A percentile compares a stretch with the other conserved stretches of the same genome.
phyloP scores from a whole-genome alignment of 1,140 invertebrate species.

The Aphaenogaster rudis region DNA sequence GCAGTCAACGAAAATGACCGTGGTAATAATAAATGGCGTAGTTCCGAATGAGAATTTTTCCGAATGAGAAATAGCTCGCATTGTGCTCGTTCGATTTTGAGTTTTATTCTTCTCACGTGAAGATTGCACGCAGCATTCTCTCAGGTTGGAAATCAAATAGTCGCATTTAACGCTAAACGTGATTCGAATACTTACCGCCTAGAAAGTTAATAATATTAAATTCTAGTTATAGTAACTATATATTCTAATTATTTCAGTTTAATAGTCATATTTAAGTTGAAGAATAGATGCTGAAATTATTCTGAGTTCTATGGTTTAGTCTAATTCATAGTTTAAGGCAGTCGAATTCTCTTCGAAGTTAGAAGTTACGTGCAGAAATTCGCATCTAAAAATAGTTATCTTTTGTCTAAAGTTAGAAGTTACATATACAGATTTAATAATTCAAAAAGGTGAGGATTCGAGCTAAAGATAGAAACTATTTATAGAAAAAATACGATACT shows the following conservation, averaged over 20 bases:
- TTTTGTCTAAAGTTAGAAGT: constrained; percentile 30
- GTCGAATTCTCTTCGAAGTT: background rate
- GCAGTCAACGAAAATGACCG: constrained; percentile 68
- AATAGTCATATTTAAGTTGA: background rate
- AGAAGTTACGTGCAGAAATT: background rate
- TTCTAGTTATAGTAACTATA: too few relatives aligned
- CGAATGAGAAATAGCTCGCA: background rate
- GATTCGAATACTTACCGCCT: background rate
- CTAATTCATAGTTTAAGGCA: background rate
- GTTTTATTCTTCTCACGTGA: background rate
- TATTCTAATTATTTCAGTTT: background rate
- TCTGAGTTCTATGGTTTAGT: background rate
- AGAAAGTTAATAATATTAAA: constrained; percentile 18
- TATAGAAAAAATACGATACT: background rate
- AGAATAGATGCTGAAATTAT: background rate
- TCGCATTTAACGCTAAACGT: background rate
- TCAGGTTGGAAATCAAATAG: background rate
- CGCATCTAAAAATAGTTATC: constrained; percentile 13
- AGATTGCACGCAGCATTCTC: background rate
- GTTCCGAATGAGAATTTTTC: background rate
- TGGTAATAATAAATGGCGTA: constrained; percentile 64
- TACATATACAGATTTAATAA: constrained; percentile 15
- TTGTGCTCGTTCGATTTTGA: background rate
- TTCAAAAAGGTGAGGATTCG: background rate
- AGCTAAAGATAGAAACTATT: constrained; percentile 6